phyloP scores from a whole-genome alignment of 64 coral and sea anemone species.

The Platygyra sinensis region DNA sequence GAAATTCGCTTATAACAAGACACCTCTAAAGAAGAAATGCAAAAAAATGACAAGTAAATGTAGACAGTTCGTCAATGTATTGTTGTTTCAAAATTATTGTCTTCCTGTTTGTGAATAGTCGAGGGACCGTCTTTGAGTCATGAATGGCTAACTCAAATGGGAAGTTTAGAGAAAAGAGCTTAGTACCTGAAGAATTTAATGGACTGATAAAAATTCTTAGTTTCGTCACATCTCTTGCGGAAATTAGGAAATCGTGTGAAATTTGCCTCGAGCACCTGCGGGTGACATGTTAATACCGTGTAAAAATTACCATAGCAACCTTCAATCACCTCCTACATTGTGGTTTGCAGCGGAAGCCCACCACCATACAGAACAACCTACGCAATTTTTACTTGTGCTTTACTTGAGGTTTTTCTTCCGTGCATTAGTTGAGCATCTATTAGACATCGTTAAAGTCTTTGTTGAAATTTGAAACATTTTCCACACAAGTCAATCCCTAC shows the following conservation, averaged over 20 bases:
- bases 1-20: too few species aligned
- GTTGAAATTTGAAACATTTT: neutral
- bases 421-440: neutral
- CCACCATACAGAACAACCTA: neutral
- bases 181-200: neutral
- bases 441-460: neutral
- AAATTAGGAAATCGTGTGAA: neutral
- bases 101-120: too few species aligned
- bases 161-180: neutral
- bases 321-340: neutral
- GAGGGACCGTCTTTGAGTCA: too few species aligned
- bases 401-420: neutral
- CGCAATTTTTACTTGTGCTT: neutral
- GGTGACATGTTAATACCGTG: neutral
- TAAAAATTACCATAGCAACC: constrained; percentile 26
- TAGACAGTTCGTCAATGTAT: too few species aligned
- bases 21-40: too few species aligned
- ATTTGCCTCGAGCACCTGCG: neutral
- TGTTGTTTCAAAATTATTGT: too few species aligned
- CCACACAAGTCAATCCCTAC: neutral
- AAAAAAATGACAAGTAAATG: too few species aligned
- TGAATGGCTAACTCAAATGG: neutral
- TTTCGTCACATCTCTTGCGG: neutral
- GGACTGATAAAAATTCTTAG: neutral
- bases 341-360: neutral